A percentile compares a stretch with the other conserved stretches of the same genome.
Conservation (phyloP, 2,113 vertebrate species). For the Phycodurus eques region DNA sequence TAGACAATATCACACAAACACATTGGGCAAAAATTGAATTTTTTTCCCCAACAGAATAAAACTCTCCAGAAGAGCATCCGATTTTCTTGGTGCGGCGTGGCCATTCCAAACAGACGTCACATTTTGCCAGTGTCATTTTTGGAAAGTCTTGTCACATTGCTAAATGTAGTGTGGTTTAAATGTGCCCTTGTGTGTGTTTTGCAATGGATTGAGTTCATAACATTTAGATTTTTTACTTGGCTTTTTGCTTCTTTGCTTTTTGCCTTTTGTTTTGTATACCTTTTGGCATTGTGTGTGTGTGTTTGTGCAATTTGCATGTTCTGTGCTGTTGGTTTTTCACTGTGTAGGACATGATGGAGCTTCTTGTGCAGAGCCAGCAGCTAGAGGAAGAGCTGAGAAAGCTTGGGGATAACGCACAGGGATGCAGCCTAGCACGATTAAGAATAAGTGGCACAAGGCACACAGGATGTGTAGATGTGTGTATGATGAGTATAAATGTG, state of each 20-base stretch:
- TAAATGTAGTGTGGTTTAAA: no score
- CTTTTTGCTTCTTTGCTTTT: slow-evolving; percentile 10
- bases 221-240: not conserved
- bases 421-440: slow-evolving; percentile 46
- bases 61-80: no score
- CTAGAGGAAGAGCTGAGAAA: slow-evolving; percentile 51
- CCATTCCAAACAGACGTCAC: no score
- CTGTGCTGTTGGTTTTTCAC: slow-evolving; percentile 29
- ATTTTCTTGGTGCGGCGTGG: no score
- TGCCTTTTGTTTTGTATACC: slow-evolving; percentile 8
- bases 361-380: slow-evolving; percentile 38
- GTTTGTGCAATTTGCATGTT: slow-evolving; percentile 11
- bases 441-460: slow-evolving; percentile 37
- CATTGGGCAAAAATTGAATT: no score
- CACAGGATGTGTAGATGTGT: slow-evolving; percentile 49
- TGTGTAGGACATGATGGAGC: slow-evolving; percentile 48
- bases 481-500: slow-evolving; percentile 33
- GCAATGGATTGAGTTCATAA: not conserved
- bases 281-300: slow-evolving; percentile 15
- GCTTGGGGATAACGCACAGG: slow-evolving; percentile 41
- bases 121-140: no score
- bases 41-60: no score
- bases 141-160: no score
- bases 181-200: not conserved
- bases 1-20: no score